A percentile compares a stretch with the other conserved stretches of the same genome.
phyloP scores from a whole-genome alignment of 2,113 vertebrate species.

The Ivindomyrus marchei region DNA sequence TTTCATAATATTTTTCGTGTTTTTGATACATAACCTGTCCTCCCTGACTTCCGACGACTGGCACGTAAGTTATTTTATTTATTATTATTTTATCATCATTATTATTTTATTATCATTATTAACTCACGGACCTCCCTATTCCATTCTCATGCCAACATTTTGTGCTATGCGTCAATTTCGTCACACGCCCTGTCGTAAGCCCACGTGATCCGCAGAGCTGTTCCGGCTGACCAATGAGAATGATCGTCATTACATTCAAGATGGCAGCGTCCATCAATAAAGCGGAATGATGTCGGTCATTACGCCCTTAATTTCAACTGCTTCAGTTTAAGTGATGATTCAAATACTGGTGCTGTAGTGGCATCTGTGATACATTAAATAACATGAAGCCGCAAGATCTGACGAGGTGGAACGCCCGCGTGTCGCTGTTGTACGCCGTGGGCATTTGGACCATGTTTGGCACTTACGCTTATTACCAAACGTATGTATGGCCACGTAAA shows the following conservation, averaged over 20 bases:
- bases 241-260: background rate
- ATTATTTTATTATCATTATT: background rate
- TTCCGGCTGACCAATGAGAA: background rate
- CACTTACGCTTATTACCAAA: constrained; percentile 28
- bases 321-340: background rate
- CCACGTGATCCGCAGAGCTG: background rate
- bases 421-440: constrained; percentile 38
- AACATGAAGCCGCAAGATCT: constrained; percentile 31
- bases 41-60: background rate
- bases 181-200: background rate
- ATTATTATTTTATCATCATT: background rate
- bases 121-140: background rate
- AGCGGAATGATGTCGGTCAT: background rate
- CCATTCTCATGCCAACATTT: background rate
- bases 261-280: constrained; percentile 12
- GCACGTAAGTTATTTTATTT: background rate
- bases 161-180: no score
- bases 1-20: background rate
- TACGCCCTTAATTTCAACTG: background rate
- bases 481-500: background rate
- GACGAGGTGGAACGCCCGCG: constrained; percentile 40
- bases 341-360: background rate
- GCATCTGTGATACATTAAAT: background rate
- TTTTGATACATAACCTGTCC: background rate
- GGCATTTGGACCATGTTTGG: constrained; percentile 56